A percentile compares a stretch with the other conserved stretches of the same genome.
Evolutionary conservation across 2,113 vertebrate genomes (phyloP).

Genomic region (Porphyrio hochstetteri): DNA sequence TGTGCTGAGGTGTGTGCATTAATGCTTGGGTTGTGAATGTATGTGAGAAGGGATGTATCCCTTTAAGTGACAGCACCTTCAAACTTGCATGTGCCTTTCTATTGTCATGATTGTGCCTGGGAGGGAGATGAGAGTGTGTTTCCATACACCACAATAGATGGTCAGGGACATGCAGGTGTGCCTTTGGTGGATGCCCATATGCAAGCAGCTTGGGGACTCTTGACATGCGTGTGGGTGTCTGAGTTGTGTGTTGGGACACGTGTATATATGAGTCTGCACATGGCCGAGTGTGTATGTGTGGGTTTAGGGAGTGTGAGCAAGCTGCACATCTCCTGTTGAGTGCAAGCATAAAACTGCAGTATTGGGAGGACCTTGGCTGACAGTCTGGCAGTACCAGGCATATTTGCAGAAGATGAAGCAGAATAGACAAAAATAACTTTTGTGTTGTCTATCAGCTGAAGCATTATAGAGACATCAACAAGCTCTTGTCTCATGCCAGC

Average conservation of each 20-base stretch:
- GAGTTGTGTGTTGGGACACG: background rate
- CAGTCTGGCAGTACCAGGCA: conserved; percentile 9
- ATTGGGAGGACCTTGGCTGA: background rate
- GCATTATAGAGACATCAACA: conserved; percentile 69
- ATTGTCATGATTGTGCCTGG: background rate
- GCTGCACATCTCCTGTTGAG: background rate
- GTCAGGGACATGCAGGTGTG: too few species aligned
- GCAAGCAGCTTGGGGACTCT: background rate
- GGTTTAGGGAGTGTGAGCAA: background rate
- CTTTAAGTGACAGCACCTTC: background rate
- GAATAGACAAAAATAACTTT: conserved; percentile 36
- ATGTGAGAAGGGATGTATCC: background rate
- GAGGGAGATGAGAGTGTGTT: background rate
- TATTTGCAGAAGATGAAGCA: conserved; percentile 41
- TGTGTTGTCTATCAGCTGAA: conserved; percentile 66
- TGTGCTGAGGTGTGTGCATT: background rate
- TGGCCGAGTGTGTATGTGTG: background rate
- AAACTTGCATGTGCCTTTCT: background rate
- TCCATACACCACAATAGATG: background rate
- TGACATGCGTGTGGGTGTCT: accelerated
- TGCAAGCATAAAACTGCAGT: background rate
- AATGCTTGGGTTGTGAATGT: background rate
- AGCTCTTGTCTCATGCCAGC: conserved; percentile 66
- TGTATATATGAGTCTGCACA: background rate
- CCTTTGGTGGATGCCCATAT: background rate